These are phyloP conservation scores for Sylvietta virens DNA, from an alignment of 2,113 vertebrate species.

Conservation along the genomic window DNA sequence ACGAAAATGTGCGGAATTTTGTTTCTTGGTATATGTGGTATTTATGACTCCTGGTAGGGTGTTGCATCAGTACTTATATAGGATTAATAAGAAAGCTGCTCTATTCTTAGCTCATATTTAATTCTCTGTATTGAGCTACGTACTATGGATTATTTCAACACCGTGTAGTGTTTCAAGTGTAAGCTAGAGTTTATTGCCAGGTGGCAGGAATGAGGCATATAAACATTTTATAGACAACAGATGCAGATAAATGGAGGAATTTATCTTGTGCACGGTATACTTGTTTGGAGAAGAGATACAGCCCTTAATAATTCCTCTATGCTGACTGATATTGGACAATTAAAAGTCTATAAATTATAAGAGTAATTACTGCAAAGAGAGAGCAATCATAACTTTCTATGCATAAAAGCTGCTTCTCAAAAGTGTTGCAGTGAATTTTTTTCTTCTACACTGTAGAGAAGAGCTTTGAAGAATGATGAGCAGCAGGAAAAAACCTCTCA, in stretches of 20 bases:
- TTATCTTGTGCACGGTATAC: conserved; percentile 13
- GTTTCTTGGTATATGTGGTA: neutral
- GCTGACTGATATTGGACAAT: neutral
- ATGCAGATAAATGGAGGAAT: conserved; percentile 64
- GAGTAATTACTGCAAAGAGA: neutral
- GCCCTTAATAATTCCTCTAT: conserved; percentile 8
- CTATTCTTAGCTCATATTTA: conserved; percentile 45
- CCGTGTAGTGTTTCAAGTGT: conserved; percentile 50
- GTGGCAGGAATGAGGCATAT: conserved; percentile 62
- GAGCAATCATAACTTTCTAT: neutral
- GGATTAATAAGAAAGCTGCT: neutral
- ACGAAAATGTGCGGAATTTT: neutral
- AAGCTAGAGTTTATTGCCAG: conserved; percentile 64
- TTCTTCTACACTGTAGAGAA: neutral
- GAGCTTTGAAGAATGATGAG: neutral
- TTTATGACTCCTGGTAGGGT: neutral
- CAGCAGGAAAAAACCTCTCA: neutral
- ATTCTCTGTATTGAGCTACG: neutral
- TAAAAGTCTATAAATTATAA: conserved; percentile 10
- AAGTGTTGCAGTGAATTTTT: neutral
- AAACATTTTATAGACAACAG: conserved; percentile 74
- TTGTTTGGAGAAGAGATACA: conserved; percentile 24
- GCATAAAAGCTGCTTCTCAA: neutral
- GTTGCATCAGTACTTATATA: neutral
- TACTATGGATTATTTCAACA: conserved; percentile 41